Evolutionary conservation across 2,888 invertebrate genomes (phyloP).

Genomic region (Gonocerus acuteangulatus): DNA sequence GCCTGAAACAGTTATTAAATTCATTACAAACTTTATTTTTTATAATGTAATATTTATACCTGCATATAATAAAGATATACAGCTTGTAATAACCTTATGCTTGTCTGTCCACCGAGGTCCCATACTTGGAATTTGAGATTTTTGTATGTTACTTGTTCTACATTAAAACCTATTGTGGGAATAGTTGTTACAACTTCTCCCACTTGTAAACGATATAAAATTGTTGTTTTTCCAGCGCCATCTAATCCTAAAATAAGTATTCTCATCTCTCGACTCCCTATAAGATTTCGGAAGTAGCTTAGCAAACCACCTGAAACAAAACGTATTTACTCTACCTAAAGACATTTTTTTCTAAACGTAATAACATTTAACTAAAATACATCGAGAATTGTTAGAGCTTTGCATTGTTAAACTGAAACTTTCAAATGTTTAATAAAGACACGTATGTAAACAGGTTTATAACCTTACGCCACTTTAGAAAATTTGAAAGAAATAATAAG

Average conservation of each 20-base stretch:
- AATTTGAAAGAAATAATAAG: no score
- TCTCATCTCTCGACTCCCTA: conserved; percentile 95
- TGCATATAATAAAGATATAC: background rate
- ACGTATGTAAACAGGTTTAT: background rate
- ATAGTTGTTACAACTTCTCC: conserved; percentile 96
- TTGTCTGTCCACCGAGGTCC: conserved; percentile 98
- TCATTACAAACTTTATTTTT: no score
- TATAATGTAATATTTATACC: background rate
- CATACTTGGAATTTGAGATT: conserved; percentile 99
- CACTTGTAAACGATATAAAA: conserved; percentile 82
- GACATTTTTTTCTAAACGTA: no score
- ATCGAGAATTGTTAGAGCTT: no score
- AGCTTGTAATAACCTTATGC: conserved; percentile 67
- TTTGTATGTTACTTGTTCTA: conserved; percentile 97
- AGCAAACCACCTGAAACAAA: conserved; percentile 44
- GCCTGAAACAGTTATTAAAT: conserved; percentile 73
- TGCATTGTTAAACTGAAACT: no score
- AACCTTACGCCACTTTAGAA: no score
- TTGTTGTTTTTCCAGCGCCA: conserved; percentile 98
- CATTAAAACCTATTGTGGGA: conserved; percentile 98
- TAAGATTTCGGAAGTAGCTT: conserved; percentile 90
- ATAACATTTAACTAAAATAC: no score
- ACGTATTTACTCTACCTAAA: background rate
- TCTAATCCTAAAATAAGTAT: conserved; percentile 96
- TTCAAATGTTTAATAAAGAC: no score